These are phyloP conservation scores for Antheraea mylitta DNA, from an alignment of 1,140 invertebrate species.

Conservation along the genomic window DNA sequence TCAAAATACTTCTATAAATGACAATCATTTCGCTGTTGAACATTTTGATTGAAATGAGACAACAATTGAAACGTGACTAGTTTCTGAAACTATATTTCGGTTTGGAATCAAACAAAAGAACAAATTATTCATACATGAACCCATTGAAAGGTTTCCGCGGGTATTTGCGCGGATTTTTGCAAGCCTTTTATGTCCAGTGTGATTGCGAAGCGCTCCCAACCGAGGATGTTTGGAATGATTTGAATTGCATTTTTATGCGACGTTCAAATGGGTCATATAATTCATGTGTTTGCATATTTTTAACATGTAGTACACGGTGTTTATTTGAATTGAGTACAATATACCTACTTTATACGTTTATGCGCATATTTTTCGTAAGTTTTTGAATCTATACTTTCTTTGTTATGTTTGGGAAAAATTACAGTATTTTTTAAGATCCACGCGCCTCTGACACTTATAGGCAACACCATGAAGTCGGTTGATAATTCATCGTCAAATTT, in stretches of 20 bases:
- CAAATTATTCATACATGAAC: constrained; percentile 9
- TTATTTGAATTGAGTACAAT: too few relatives aligned
- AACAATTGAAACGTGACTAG: background rate
- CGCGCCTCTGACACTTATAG: too few relatives aligned
- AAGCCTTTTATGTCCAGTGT: constrained; percentile 9
- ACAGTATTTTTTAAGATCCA: too few relatives aligned
- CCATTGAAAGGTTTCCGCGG: constrained; percentile 12
- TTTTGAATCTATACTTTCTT: too few relatives aligned
- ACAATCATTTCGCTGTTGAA: background rate
- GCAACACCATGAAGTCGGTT: too few relatives aligned
- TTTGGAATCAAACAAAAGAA: constrained; percentile 4
- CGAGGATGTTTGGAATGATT: background rate
- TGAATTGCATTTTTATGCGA: background rate
- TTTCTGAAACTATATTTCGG: background rate
- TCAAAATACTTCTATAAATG: too few relatives aligned
- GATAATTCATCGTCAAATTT: too few relatives aligned
- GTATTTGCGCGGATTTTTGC: constrained; percentile 2
- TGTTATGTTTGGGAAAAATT: too few relatives aligned
- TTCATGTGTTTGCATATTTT: background rate
- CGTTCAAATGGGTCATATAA: background rate
- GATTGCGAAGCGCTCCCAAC: background rate
- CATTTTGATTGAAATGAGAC: background rate
- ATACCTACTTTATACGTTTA: too few relatives aligned
- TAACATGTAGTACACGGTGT: background rate
- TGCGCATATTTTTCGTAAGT: too few relatives aligned